Evolutionary conservation across 2,888 invertebrate genomes (phyloP).

Genomic region (Ormyrus nitidulus): DNA sequence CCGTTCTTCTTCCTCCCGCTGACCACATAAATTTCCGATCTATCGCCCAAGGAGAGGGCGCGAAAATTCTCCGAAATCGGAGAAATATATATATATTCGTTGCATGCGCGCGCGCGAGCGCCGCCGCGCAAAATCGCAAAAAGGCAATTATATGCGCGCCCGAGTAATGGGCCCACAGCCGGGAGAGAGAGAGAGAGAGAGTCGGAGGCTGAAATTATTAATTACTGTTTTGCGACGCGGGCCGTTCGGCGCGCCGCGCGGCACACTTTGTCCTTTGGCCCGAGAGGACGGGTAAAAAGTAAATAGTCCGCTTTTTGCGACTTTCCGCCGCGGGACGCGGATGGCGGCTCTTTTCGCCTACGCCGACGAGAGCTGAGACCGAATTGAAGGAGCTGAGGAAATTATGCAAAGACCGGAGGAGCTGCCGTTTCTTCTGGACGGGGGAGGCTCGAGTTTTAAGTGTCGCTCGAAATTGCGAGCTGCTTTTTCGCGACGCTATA

Average conservation of each 20-base stretch:
- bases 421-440: too few species aligned
- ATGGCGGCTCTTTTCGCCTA: too few species aligned
- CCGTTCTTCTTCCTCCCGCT: neutral
- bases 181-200: conserved; percentile 4
- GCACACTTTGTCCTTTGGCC: conserved; percentile 28
- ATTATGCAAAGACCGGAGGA: too few species aligned
- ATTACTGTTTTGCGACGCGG: conserved; percentile 66
- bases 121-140: conserved; percentile 2
- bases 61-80: neutral
- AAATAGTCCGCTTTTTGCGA: conserved; percentile 32
- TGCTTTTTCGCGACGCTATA: neutral
- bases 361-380: too few species aligned
- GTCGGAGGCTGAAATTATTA: conserved; percentile 69
- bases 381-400: too few species aligned
- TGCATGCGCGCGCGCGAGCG: conserved; percentile 24
- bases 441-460: too few species aligned
- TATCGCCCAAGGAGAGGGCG: too few species aligned
- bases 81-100: conserved; percentile 20
- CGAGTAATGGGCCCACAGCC: conserved; percentile 6
- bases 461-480: neutral
- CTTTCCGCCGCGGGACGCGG: neutral
- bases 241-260: neutral
- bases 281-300: conserved; percentile 33
- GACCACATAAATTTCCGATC: neutral
- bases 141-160: conserved; percentile 30